phyloP scores from a whole-genome alignment of 2,888 invertebrate genomes.

The Nasonovia ribisnigri region DNA sequence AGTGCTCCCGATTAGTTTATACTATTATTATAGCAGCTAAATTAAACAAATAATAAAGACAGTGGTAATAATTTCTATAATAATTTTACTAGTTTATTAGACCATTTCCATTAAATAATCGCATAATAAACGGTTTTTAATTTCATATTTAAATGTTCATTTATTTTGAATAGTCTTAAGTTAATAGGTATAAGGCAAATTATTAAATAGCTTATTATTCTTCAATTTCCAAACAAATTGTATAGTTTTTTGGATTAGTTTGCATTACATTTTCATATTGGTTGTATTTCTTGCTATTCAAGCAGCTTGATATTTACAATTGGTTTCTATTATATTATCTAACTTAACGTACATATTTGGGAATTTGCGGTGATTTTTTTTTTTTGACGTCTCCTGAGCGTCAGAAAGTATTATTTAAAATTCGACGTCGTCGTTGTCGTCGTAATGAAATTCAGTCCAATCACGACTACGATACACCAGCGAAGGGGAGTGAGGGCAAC shows the following conservation, averaged over 20 bases:
- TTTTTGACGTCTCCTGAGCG: background rate
- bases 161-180: background rate
- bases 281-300: background rate
- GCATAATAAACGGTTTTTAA: background rate
- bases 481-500: background rate
- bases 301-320: background rate
- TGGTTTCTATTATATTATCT: background rate
- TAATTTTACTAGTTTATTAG: background rate
- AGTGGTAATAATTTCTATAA: background rate
- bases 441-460: conserved; percentile 42
- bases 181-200: background rate
- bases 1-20: background rate
- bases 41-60: background rate
- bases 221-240: background rate
- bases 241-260: background rate
- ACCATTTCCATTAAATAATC: background rate
- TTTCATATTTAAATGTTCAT: background rate
- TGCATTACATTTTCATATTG: background rate
- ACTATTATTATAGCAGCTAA: background rate
- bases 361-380: background rate
- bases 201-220: background rate
- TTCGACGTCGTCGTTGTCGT: background rate
- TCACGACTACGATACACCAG: background rate
- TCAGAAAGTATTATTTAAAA: conserved; percentile 14
- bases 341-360: background rate